These are phyloP conservation scores for Allophyes oxyacanthae DNA, from an alignment of 2,888 invertebrate species.

Conservation along the genomic window DNA sequence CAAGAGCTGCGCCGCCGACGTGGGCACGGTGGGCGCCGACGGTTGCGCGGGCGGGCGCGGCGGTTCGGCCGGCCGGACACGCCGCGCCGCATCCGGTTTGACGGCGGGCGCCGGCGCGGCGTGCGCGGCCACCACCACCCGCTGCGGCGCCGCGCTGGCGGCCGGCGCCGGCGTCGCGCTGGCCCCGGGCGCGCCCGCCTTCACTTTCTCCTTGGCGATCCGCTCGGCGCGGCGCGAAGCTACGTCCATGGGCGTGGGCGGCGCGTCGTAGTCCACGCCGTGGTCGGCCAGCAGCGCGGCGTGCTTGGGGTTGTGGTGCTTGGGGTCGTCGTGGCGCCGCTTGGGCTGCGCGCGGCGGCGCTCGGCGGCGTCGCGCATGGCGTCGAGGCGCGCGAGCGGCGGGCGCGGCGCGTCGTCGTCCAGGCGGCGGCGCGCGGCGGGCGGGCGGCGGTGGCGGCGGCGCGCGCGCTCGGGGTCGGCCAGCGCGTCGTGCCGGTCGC, in stretches of 20 bases:
- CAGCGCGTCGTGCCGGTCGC: conserved; percentile 96
- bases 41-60: conserved; percentile 61
- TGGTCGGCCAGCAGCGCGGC: conserved; percentile 94
- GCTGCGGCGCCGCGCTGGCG: conserved; percentile 54
- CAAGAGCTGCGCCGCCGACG: conserved; percentile 87
- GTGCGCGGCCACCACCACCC: conserved; percentile 63
- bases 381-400: conserved; percentile 90
- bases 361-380: conserved; percentile 93
- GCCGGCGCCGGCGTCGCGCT: conserved; percentile 85
- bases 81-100: conserved; percentile 57
- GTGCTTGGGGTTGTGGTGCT: conserved; percentile 94
- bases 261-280: conserved; percentile 96
- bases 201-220: conserved; percentile 94
- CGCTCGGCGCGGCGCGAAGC: conserved; percentile 95
- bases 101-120: conserved; percentile 47
- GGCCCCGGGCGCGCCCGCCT: conserved; percentile 72
- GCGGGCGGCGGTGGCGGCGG: conserved; percentile 94
- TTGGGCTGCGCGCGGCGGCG: conserved; percentile 94
- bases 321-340: conserved; percentile 92
- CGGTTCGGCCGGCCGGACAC: conserved; percentile 53
- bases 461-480: conserved; percentile 96
- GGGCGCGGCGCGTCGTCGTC: conserved; percentile 88
- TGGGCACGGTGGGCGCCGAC: conserved; percentile 77
- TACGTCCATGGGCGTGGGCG: conserved; percentile 94
- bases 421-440: conserved; percentile 92